These are phyloP conservation scores for Nasua narica DNA, from an alignment of 2,797 vertebrate genomes.

Conservation along the genomic window DNA sequence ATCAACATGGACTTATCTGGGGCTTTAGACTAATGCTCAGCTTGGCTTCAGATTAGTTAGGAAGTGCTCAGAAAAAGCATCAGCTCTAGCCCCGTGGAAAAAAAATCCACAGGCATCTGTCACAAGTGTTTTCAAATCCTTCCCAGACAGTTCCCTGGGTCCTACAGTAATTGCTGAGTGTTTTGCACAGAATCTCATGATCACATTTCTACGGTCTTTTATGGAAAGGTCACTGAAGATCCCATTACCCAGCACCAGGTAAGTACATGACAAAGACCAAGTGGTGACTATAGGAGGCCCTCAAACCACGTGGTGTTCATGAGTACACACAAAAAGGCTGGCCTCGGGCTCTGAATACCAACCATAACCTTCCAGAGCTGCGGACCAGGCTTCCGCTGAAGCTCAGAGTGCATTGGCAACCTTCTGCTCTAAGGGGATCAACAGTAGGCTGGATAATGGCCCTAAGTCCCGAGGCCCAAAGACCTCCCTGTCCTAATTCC, in stretches of 20 bases:
- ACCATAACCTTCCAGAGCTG: background rate
- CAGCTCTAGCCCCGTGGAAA: conserved; percentile 53
- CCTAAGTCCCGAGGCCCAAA: background rate
- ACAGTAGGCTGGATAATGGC: background rate
- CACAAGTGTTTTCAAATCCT: conserved; percentile 62
- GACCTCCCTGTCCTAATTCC: background rate
- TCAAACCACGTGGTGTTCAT: background rate
- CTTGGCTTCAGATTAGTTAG: conserved; percentile 14
- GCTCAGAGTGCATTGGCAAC: background rate
- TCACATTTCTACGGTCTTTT: conserved; percentile 63
- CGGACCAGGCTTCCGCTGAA: background rate
- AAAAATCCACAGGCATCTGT: conserved; percentile 26
- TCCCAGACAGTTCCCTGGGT: conserved; percentile 63
- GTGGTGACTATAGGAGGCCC: background rate
- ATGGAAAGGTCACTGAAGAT: conserved; percentile 62
- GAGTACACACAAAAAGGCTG: background rate
- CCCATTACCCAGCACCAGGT: conserved; percentile 5
- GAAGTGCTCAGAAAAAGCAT: conserved; percentile 27
- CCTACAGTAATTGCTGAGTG: conserved; percentile 32
- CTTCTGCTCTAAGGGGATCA: background rate
- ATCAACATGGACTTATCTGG: background rate
- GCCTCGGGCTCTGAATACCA: background rate
- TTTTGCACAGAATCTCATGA: conserved; percentile 65
- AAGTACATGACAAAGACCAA: background rate
- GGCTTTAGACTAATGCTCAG: conserved; percentile 40